Conservation (phyloP, 2,113 vertebrate genomes). For the Sialia sialis region DNA sequence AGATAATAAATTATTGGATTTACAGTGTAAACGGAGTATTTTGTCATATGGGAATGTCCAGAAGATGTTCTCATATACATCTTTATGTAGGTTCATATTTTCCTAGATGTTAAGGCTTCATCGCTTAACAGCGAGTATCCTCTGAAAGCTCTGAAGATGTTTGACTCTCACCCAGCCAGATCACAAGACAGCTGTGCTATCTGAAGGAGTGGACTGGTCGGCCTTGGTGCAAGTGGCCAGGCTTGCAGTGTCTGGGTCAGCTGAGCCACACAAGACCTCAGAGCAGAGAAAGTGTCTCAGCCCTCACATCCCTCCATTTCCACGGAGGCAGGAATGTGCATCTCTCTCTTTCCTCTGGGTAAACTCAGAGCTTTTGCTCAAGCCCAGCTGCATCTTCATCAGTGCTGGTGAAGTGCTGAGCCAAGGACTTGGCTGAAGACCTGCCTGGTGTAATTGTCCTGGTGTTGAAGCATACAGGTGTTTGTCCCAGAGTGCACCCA, state of each 20-base stretch:
- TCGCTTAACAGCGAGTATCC: not conserved
- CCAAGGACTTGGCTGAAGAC: rapidly evolving
- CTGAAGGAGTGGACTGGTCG: not conserved
- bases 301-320: not conserved
- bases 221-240: not conserved
- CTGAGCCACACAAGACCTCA: not conserved
- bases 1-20: not conserved
- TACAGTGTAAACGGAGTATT: not conserved
- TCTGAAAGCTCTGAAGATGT: not conserved
- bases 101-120: not conserved
- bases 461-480: rapidly evolving
- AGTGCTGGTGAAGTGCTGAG: not conserved
- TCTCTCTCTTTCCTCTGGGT: not conserved
- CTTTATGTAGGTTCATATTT: not conserved
- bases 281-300: not conserved
- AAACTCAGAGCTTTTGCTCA: not conserved
- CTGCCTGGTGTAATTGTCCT: not conserved
- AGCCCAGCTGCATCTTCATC: not conserved
- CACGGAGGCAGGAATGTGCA: too few species aligned
- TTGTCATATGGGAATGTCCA: not conserved
- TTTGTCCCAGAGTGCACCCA: not conserved
- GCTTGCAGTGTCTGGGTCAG: not conserved
- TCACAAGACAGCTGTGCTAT: not conserved
- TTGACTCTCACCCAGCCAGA: not conserved
- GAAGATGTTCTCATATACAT: not conserved